phyloP scores from a whole-genome alignment of 2,797 vertebrate genomes.

The Amblyopsis hoosieri region DNA sequence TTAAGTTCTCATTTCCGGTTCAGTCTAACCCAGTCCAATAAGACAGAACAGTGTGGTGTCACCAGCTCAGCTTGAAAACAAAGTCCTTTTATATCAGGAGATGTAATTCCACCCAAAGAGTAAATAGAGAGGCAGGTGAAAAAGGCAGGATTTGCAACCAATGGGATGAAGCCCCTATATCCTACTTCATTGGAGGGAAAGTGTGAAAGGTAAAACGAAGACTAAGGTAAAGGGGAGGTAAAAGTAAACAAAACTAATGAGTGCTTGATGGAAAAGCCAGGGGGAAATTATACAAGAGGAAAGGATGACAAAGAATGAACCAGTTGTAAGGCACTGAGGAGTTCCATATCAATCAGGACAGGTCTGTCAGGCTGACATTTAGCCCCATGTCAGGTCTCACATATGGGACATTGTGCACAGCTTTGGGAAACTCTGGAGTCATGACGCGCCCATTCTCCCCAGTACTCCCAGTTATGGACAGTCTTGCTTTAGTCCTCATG shows the following conservation, averaged over 20 bases:
- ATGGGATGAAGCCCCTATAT: conserved; percentile 79
- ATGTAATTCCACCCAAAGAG: conserved; percentile 81
- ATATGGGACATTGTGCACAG: conserved; percentile 96
- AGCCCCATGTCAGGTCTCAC: conserved; percentile 98
- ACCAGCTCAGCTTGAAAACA: conserved; percentile 72
- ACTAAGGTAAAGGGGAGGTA: conserved; percentile 23
- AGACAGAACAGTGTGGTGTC: conserved; percentile 76
- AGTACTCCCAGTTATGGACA: conserved; percentile 98
- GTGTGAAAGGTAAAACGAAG: not conserved
- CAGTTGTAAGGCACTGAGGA: conserved; percentile 99
- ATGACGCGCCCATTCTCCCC: conserved; percentile 98
- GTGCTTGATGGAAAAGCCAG: conserved; percentile 11
- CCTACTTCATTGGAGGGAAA: conserved; percentile 77
- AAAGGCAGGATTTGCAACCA: conserved; percentile 86
- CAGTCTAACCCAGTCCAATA: conserved; percentile 64
- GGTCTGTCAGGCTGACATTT: conserved; percentile 99
- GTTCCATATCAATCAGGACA: conserved; percentile 97
- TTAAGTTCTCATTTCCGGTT: conserved; percentile 83
- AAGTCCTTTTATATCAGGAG: conserved; percentile 79
- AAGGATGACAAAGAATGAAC: conserved; percentile 67
- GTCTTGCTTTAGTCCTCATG: conserved; percentile 96
- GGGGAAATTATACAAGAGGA: conserved; percentile 18
- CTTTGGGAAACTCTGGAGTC: conserved; percentile 99
- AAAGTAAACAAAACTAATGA: conserved; percentile 32
- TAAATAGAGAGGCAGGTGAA: conserved; percentile 71